Base-by-base conservation (phyloP, 64 coral and sea anemone genomes). In the Stichodactyla helianthus region DNA sequence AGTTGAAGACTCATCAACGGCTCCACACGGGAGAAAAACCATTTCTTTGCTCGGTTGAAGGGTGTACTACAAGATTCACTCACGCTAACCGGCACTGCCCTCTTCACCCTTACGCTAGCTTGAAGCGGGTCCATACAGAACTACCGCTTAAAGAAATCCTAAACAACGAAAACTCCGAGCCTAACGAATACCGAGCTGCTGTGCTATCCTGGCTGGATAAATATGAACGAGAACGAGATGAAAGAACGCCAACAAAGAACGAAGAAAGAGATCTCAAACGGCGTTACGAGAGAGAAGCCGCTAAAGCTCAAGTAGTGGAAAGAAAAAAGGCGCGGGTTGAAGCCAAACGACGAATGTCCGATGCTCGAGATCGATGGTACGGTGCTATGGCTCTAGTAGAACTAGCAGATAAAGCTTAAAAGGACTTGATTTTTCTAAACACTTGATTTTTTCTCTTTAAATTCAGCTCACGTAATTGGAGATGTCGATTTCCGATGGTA, bases 1-100 rank as follows among this genome's bases (percentile, higher is more conserved):
- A 98, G 59, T 54, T 98, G 26, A 98, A 98, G 88, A 98, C 96
- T 44, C 96, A 98, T 53, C 96, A 98, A 83, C 77, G 96, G 6
- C 86, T 98, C 6, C 96, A 98, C 50, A 98, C 96, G 0, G 96
- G 96, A 1, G 96, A 98, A 84, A 98, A 98, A 53, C 96, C 96
- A 11, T 98, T 98, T 79, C 90, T 94, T 83, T 98, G 96, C 62
- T 82, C 87, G 15, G 90, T 79, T 25, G 87, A 98, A 71, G 88
- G 93, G 19, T 98, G 96, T 77, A 87, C 87, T 6, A 94, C 96
- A 58, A 83, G 96, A 51, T 98, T 98, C 17, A 98, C 96, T 4
- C 96, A 98, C 67, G 96, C 96, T 16, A 98, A 98, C 82, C 92
- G 96, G 52, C 96, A 98, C 82, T 98, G 96, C 61, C 91, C 93